Conservation (phyloP, 2,888 invertebrate genomes). For the Harpagoxenus sublaevis region DNA sequence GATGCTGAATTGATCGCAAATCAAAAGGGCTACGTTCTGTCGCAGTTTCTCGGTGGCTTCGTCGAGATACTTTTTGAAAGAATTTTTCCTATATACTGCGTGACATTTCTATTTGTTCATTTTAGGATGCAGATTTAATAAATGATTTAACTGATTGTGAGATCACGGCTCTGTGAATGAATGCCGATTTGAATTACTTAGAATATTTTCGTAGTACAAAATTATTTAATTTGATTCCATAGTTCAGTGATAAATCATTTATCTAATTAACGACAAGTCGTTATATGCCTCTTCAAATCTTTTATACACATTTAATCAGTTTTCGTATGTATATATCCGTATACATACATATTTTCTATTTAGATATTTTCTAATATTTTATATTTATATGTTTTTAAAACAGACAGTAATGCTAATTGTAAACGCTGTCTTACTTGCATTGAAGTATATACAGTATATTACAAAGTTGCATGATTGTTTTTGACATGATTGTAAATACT, state of each 20-base stretch:
- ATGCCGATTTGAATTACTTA: background rate
- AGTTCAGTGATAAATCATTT: background rate
- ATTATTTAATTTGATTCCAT: background rate
- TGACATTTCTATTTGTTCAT: background rate
- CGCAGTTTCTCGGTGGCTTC: constrained; percentile 11
- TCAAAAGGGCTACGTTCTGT: constrained; percentile 12
- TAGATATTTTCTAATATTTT: background rate
- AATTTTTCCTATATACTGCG: background rate
- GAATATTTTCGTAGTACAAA: background rate
- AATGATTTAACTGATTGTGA: background rate
- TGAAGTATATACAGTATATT: background rate
- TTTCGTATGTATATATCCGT: background rate
- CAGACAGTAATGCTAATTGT: background rate
- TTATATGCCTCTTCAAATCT: background rate
- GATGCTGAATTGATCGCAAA: constrained; percentile 45
- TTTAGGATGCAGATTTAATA: background rate
- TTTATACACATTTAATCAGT: background rate
- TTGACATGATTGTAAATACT: constrained; percentile 1
- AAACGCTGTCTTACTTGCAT: background rate
- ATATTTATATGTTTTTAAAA: background rate
- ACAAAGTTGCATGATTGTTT: background rate
- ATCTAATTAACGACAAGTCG: background rate
- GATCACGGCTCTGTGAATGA: background rate
- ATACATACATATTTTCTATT: background rate
- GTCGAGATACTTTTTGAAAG: constrained; percentile 6